A percentile compares a stretch with the other conserved stretches of the same genome.
Evolutionary conservation across 1,140 invertebrate genomes (phyloP).

Genomic region (Lutraria rhynchaena): DNA sequence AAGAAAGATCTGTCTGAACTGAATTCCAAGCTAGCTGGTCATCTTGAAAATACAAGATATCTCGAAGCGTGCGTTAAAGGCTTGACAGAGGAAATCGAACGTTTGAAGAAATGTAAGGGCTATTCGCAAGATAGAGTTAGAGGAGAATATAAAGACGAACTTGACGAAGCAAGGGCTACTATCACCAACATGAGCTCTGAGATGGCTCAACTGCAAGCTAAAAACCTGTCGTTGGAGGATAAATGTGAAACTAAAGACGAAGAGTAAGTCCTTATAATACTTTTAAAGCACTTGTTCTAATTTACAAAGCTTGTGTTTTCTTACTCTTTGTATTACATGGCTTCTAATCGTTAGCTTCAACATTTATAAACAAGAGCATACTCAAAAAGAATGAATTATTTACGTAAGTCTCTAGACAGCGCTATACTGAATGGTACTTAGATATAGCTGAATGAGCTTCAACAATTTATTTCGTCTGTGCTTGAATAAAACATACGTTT

Average conservation of each 20-base stretch:
- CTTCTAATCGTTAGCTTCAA: too few species aligned
- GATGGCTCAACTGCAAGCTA: slow-evolving; percentile 18
- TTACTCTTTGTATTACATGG: too few species aligned
- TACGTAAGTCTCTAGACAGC: too few species aligned
- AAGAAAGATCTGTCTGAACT: slow-evolving; percentile 38
- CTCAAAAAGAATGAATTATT: too few species aligned
- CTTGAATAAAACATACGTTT: too few species aligned
- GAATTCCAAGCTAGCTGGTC: slow-evolving; percentile 25
- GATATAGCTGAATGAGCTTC: too few species aligned
- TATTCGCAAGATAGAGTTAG: slow-evolving; percentile 5
- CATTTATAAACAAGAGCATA: too few species aligned
- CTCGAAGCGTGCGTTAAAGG: slow-evolving; percentile 39
- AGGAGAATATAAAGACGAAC: slow-evolving; percentile 49
- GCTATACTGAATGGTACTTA: too few species aligned
- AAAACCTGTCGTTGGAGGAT: slow-evolving; percentile 21
- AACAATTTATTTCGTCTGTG: too few species aligned
- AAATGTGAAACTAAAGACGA: slow-evolving; percentile 26
- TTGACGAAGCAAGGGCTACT: slow-evolving; percentile 10
- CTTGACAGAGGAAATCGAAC: slow-evolving; percentile 12
- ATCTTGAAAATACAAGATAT: slow-evolving; percentile 41
- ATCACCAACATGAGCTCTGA: neutral
- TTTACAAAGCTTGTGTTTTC: too few species aligned
- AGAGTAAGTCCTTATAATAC: slow-evolving; percentile 20
- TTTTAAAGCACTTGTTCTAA: too few species aligned
- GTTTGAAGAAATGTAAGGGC: slow-evolving; percentile 36